Evolutionary conservation across 2,888 invertebrate genomes (phyloP), one percentile per base, ranked within the genome.

Genomic region (Pegoplata infirma): DNA sequence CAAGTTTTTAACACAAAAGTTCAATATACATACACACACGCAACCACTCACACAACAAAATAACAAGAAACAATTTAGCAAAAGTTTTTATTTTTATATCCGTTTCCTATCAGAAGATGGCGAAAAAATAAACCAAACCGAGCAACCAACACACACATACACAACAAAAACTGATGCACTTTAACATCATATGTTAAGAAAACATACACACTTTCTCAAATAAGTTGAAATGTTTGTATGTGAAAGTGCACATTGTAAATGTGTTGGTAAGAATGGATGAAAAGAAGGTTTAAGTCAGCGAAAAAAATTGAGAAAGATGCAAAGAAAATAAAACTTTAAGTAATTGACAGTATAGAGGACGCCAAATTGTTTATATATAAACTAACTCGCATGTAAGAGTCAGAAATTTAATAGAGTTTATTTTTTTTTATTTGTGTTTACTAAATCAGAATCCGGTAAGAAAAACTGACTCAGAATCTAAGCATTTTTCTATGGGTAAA

Each of bases 321-420:
- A 77, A 68, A 63, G 58, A 53, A 68, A 63, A 44, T 32, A 73
- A 63, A 73, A 68, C 61, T 77, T 67, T 63, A 73, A 63, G 67
- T 78, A 78, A 73, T 78, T 78, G 78, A 74, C 73, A 78, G 69
- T 73, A 59, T 69, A 68, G 58, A 74, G 74, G 78, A 74, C 74
- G 78, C 74, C 78, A 78, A 78, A 78, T 78, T 78, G 74, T 59
- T 69, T 64, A 12, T 32, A 32, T 53, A 51, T 25, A 69, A 53
- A n/a, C n/a, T n/a, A n/a, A n/a, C n/a, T n/a, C n/a, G n/a, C n/a
- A n/a, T n/a, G n/a, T n/a, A n/a, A n/a, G n/a, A n/a, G n/a, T n/a
- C n/a, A n/a, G n/a, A 6, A 25, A 5, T 25, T 25, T 25, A 25
- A 25, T 25, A 5, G 25, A 25, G 3, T 25, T 6, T 25, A 25